Conservation (phyloP, 2,797 vertebrate species). For the Aplochiton taeniatus region DNA sequence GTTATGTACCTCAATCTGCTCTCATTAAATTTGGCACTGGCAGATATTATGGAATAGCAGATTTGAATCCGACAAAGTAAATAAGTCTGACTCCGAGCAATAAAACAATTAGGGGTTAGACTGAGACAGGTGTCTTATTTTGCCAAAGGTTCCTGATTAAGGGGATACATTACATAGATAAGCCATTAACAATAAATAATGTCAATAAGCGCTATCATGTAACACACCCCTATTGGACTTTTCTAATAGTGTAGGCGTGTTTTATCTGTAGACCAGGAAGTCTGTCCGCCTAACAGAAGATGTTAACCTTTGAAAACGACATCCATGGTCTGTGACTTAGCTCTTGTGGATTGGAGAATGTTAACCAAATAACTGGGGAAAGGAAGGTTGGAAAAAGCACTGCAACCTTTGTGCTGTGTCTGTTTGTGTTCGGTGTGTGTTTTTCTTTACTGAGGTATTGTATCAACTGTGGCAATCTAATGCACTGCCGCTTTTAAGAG, state of each 20-base stretch:
- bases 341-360: slow-evolving; percentile 3
- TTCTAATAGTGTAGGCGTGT: too few species aligned
- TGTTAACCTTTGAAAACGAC: slow-evolving; percentile 1
- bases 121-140: too few species aligned
- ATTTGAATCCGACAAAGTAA: too few species aligned
- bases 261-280: not conserved
- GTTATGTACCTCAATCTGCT: too few species aligned
- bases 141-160: too few species aligned
- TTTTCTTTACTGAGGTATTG: not conserved
- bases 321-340: not conserved
- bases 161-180: too few species aligned
- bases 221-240: slow-evolving; percentile 1
- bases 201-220: not conserved
- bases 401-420: not conserved
- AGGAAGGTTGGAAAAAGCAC: not conserved
- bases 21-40: too few species aligned
- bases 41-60: too few species aligned
- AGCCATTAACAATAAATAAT: not conserved
- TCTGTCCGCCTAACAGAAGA: not conserved
- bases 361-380: not conserved
- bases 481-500: too few species aligned
- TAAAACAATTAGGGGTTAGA: too few species aligned
- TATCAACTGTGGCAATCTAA: too few species aligned
- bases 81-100: too few species aligned
- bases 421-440: not conserved